A percentile compares a stretch with the other conserved stretches of the same genome.
Conservation (phyloP, 1,140 invertebrate genomes). For the Drosophila chauvacae region DNA sequence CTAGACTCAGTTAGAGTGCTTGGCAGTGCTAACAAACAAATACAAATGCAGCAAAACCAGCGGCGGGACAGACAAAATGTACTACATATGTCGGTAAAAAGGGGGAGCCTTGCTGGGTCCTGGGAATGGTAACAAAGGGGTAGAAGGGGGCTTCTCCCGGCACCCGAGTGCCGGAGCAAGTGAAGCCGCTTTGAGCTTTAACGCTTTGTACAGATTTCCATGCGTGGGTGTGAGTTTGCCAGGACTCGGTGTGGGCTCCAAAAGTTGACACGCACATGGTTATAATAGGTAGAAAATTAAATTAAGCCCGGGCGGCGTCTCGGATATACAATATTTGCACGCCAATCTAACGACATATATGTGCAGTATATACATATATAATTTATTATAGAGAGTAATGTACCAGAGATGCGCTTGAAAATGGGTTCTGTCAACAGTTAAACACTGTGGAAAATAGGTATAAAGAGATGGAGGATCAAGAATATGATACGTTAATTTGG, state of each 20-base stretch:
- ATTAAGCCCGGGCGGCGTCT: constrained; percentile 59
- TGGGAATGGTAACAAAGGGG: not conserved
- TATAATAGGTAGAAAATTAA: constrained; percentile 72
- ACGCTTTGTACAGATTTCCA: constrained; percentile 58
- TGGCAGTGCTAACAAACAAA: constrained; percentile 69
- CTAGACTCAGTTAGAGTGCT: constrained; percentile 32
- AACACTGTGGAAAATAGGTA: not conserved
- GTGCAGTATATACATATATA: not conserved
- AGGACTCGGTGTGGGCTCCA: constrained; percentile 41
- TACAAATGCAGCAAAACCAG: constrained; percentile 58
- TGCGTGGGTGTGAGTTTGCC: constrained; percentile 20
- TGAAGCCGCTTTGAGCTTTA: constrained; percentile 65
- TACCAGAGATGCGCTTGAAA: not conserved
- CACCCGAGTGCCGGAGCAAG: constrained; percentile 12
- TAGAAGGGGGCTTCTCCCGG: not conserved
- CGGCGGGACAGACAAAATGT: constrained; percentile 61
- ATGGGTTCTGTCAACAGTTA: not conserved
- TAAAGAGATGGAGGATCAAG: not conserved
- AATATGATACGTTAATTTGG: no score
- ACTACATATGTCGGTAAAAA: constrained; percentile 62
- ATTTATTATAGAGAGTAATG: not conserved
- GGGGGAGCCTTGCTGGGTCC: constrained; percentile 20
- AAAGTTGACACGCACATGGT: constrained; percentile 75
- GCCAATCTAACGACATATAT: constrained; percentile 25
- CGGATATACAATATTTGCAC: constrained; percentile 66